These are phyloP conservation scores for Latrodectus hesperus DNA, from an alignment of 2,888 invertebrate genomes.

Conservation along the genomic window DNA sequence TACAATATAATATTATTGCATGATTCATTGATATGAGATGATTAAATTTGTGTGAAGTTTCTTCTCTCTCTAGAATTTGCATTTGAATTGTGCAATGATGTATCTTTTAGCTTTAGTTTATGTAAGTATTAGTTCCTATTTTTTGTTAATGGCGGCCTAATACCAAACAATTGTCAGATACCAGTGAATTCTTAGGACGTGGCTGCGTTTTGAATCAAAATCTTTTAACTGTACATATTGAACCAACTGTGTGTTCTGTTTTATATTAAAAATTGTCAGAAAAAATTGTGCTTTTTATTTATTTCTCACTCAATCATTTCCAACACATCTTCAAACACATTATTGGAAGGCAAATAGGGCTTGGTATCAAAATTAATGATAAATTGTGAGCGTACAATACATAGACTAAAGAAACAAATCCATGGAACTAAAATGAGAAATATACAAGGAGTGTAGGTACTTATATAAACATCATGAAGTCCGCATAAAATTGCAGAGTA, in stretches of 20 bases:
- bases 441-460: no score
- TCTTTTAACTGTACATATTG: conserved; percentile 43
- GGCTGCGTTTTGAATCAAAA: conserved; percentile 30
- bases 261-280: conserved; percentile 21
- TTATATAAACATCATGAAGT: no score
- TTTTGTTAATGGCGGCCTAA: conserved; percentile 30
- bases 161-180: conserved; percentile 29
- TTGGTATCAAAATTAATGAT: no score
- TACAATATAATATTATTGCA: background rate
- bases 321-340: no score
- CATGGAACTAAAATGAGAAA: no score
- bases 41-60: background rate
- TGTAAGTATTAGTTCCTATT: conserved; percentile 63
- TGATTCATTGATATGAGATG: background rate
- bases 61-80: background rate
- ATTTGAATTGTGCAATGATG: conserved; percentile 43
- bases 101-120: conserved; percentile 20
- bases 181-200: conserved; percentile 49
- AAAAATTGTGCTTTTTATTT: no score
- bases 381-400: no score
- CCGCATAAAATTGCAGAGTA: no score
- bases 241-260: conserved; percentile 40
- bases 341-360: no score
- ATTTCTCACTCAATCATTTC: no score
- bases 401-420: no score